Conservation (phyloP, 2,113 vertebrate species). For the Myocastor coypus region DNA sequence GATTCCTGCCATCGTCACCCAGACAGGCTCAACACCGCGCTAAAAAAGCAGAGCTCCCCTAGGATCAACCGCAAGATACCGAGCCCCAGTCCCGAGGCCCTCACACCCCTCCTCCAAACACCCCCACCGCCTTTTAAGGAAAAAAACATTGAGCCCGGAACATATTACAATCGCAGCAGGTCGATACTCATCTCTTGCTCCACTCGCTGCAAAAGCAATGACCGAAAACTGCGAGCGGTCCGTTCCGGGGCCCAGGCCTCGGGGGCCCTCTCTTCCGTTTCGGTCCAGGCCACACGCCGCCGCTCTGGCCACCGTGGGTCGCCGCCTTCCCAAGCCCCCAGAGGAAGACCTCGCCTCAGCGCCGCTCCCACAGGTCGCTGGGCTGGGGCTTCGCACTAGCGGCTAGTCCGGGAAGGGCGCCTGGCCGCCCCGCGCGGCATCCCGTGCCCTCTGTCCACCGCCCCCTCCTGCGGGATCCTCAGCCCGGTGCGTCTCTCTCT, state of each 20-base stretch:
- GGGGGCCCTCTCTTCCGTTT: conserved; percentile 21
- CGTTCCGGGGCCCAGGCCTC: conserved; percentile 62
- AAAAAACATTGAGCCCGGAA: conserved; percentile 67
- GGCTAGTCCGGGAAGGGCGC: neutral
- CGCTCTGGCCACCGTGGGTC: conserved; percentile 13
- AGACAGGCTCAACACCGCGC: conserved; percentile 55
- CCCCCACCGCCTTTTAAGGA: conserved; percentile 79
- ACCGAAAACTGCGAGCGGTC: conserved; percentile 33
- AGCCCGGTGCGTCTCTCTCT: neutral
- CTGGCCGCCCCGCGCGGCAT: neutral
- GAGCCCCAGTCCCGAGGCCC: conserved; percentile 39
- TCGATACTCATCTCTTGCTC: conserved; percentile 71
- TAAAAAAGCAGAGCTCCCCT: conserved; percentile 53
- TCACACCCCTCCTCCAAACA: conserved; percentile 48
- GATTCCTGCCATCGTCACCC: conserved; percentile 48
- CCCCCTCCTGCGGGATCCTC: neutral
- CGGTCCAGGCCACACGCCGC: conserved; percentile 17
- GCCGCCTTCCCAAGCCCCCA: neutral
- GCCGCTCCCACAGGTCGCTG: neutral
- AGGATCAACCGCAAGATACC: neutral
- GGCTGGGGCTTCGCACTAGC: neutral
- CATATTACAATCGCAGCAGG: conserved; percentile 64
- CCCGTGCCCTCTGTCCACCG: neutral
- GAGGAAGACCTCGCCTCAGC: conserved; percentile 7
- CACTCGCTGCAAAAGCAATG: conserved; percentile 59